Base-by-base conservation (phyloP, 2,888 invertebrate species). In the Neria commutata region DNA sequence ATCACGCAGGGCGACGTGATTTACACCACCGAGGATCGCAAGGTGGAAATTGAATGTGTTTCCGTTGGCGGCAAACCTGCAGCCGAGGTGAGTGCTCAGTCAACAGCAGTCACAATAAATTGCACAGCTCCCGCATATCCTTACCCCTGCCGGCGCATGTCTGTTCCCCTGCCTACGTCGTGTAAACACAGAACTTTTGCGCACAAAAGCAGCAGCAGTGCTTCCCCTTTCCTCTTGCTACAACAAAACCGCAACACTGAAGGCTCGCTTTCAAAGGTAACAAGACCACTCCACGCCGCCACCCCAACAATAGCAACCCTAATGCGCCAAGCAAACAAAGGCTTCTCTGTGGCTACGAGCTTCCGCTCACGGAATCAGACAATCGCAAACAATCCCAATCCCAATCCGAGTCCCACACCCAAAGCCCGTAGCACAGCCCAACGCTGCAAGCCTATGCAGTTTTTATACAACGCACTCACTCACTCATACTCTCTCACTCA, bases 21-120 rank as follows among this genome's bases (percentile, higher is more conserved):
- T 79, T 87, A 90, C 75, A 92, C 95, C 37, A 93, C 92, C 4
- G 94, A 95, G 79, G 95, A 95, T 83, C 87, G 91, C 73, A 91
- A 91, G 74, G 90, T 95, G 70, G 92, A 93, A 82, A 86, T 98
- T 79, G 94, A 95, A 74, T 97, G 98, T 83, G 87, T 91, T 54
- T 95, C 95, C 61, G 85, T 89, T 55, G 95, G 92, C 55, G 97
- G 97, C 54, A 96, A 95, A 81, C 98, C 98, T 16, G 91, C 95
- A 1, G 94, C 97, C 40, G 94, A 94, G 88, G 92, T 92, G 83
- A 86, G 85, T 42, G 6, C 6, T 29, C n/a, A n/a, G n/a, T n/a
- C n/a, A n/a, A n/a, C n/a, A n/a, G n/a, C n/a, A n/a, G n/a, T n/a
- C n/a, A n/a, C n/a, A n/a, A n/a, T n/a, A n/a, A n/a, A n/a, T n/a